A percentile compares a stretch with the other conserved stretches of the same genome.
phyloP scores from a whole-genome alignment of 2,113 vertebrate species.

The Lamprologus lemairii region DNA sequence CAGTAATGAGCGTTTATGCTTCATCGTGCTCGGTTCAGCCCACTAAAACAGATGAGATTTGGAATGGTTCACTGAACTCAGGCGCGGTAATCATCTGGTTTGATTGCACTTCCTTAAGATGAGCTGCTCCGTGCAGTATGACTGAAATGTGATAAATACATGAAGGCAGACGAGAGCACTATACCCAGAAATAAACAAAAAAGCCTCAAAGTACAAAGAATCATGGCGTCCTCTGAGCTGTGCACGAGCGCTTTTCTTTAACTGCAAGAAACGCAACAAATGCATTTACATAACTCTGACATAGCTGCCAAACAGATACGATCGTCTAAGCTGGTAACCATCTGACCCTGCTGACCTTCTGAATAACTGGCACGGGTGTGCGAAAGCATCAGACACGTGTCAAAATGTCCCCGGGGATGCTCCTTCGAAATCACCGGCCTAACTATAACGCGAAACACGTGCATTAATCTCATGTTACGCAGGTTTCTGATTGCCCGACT shows the following conservation, averaged over 20 bases:
- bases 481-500: neutral
- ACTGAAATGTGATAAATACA: neutral
- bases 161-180: neutral
- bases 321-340: neutral
- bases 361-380: neutral
- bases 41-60: neutral
- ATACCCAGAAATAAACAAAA: neutral
- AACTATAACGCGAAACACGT: neutral
- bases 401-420: neutral
- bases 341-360: neutral
- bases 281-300: neutral
- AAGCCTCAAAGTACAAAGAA: neutral
- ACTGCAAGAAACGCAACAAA: neutral
- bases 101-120: neutral
- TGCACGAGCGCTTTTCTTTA: neutral
- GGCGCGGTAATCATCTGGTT: neutral
- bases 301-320: neutral
- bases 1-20: neutral
- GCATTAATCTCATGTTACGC: neutral
- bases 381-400: neutral
- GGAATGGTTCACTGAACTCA: neutral
- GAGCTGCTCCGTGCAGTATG: neutral
- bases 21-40: neutral
- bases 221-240: neutral
- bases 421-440: neutral